A percentile compares a stretch with the other conserved stretches of the same genome.
Conservation (phyloP, 1,140 invertebrate species). For the Reticulitermes speratus region DNA sequence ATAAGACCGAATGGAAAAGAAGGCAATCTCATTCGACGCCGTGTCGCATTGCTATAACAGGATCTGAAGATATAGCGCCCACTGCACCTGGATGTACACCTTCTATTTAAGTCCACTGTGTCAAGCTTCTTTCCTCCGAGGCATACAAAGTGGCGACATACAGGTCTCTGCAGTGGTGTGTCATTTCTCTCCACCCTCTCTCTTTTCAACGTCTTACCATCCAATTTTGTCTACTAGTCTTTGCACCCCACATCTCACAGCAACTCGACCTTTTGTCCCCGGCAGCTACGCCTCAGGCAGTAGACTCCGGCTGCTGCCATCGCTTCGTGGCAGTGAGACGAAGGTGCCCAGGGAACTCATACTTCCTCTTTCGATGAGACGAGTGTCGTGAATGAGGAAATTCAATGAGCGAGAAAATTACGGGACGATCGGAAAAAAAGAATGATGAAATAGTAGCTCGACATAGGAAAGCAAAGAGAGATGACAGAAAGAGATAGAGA, state of each 20-base stretch:
- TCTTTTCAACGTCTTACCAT: neutral
- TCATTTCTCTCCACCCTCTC: neutral
- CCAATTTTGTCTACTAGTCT: neutral
- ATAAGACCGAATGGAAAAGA: neutral
- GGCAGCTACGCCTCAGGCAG: neutral
- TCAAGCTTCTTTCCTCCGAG: neutral
- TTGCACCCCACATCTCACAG: neutral
- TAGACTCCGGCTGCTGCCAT: neutral
- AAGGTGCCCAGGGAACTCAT: neutral
- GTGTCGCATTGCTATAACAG: neutral
- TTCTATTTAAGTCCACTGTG: conserved; percentile 1
- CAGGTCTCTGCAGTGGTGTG: neutral
- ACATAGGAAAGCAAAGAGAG: neutral
- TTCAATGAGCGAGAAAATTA: conserved; percentile 17
- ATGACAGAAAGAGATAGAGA: neutral
- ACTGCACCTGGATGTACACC: neutral
- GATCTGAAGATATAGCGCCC: neutral
- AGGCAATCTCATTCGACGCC: neutral
- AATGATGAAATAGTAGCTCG: neutral
- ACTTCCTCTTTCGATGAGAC: neutral
- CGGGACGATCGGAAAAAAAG: neutral
- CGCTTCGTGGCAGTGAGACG: neutral
- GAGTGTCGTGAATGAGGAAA: neutral
- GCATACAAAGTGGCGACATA: neutral
- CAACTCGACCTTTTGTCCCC: neutral